A percentile compares a stretch with the other conserved stretches of the same genome.
These are phyloP conservation scores for Xyliphius kryptos DNA, from an alignment of 2,113 vertebrate genomes.

Conservation along the genomic window DNA sequence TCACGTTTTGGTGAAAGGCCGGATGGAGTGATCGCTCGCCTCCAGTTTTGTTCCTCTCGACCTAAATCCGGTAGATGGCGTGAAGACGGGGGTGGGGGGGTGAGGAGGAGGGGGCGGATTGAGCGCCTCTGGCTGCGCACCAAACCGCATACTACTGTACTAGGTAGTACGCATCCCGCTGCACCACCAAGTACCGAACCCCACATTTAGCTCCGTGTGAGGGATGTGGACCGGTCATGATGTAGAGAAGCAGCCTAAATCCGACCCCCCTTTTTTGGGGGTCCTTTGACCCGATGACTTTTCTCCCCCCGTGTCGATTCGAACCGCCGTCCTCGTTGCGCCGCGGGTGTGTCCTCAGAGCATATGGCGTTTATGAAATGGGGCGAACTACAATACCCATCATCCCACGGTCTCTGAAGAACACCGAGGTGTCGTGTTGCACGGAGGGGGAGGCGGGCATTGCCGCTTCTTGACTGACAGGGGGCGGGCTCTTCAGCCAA, in stretches of 20 bases:
- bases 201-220: background rate
- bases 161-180: background rate
- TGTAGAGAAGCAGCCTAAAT: too few species aligned
- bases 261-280: too few species aligned
- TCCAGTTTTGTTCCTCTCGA: constrained; percentile 30
- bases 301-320: constrained; percentile 6
- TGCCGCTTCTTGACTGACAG: constrained; percentile 34
- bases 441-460: constrained; percentile 51
- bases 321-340: constrained; percentile 61
- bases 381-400: constrained; percentile 61
- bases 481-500: constrained; percentile 43
- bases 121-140: constrained; percentile 6
- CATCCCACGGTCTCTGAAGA: constrained; percentile 48
- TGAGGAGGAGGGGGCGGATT: constrained; percentile 5
- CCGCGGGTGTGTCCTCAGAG: constrained; percentile 62
- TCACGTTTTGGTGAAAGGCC: constrained; percentile 9
- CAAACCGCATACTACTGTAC: constrained; percentile 21
- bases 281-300: background rate
- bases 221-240: too few species aligned
- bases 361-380: constrained; percentile 47
- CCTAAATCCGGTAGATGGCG: constrained; percentile 42
- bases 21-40: constrained; percentile 17
- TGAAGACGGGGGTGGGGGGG: constrained; percentile 11
- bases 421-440: constrained; percentile 68
- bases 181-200: background rate